phyloP scores from a whole-genome alignment of 2,113 vertebrate genomes.

The Thalassarche chlororhynchos region DNA sequence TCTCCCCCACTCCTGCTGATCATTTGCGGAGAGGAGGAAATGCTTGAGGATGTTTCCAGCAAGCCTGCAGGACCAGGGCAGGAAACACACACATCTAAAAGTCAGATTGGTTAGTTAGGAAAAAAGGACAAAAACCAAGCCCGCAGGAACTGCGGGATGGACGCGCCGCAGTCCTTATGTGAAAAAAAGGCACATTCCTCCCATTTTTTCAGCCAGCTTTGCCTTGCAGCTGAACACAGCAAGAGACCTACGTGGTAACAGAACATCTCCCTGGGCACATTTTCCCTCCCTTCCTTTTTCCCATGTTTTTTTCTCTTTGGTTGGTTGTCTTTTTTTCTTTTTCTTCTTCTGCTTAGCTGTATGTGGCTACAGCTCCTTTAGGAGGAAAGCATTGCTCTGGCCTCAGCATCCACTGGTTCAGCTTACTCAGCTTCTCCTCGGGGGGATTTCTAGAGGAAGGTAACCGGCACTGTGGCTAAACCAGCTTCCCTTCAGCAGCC shows the following conservation, averaged over 20 bases:
- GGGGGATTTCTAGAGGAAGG: slow-evolving; percentile 53
- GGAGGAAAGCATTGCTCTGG: not conserved
- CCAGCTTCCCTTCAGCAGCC: slow-evolving; percentile 27
- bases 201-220: not conserved
- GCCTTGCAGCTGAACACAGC: not conserved
- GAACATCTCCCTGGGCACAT: not conserved
- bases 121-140: not conserved
- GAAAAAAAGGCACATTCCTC: not conserved
- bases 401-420: not conserved
- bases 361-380: not conserved
- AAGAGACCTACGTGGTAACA: not conserved
- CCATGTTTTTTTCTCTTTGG: not conserved
- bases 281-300: not conserved
- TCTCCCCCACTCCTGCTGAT: not conserved
- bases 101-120: not conserved
- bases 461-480: not conserved
- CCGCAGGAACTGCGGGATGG: not conserved
- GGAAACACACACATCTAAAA: not conserved
- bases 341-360: not conserved
- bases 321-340: not conserved
- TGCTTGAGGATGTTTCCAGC: not conserved
- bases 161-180: not conserved
- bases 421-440: slow-evolving; percentile 39
- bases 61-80: not conserved
- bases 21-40: not conserved